Base-by-base conservation (phyloP, 2,888 invertebrate genomes). In the Lasioglossum villosulum region DNA sequence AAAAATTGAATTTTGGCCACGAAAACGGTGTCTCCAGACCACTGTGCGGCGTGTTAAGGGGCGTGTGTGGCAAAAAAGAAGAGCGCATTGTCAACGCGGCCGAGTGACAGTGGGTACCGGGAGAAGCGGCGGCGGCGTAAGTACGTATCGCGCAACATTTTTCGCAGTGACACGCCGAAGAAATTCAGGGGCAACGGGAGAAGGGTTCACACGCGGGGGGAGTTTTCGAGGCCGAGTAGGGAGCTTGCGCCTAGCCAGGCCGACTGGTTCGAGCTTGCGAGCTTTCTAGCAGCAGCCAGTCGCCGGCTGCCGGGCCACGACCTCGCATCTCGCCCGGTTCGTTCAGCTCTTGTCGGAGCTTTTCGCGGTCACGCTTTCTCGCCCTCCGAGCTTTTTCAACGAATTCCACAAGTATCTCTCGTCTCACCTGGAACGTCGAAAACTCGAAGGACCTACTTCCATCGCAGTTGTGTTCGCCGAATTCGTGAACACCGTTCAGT, bases 231-330 rank as follows among this genome's bases (percentile, higher is more conserved):
- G 86, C 84, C 81, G 90, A 85, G 90, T 83, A 87, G 90, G 90
- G 91, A 92, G 93, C 89, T 93, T 93, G 93, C 93, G 93, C 93
- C 90, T 91, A 90, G 91, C 89, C 90, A 88, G 89, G 84, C 88
- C 88, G 91, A 90, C 88, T 87, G 90, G 92, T 80, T 90, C 87
- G 89, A 90, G 90, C 90, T 90, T 90, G 87, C 82, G 88, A 91
- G 90, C 91, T 88, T 91, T 88, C 88, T 90, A 90, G 91, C 91
- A 90, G 91, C 89, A 91, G 90, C 91, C 93, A 93, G 93, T 93
- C 91, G 92, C 92, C 91, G 92, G 91, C 91, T 92, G 92, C 93
- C 92, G 92, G 93, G 93, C 92, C 88, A 92, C 91, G 92, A 91
- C 90, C 91, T 91, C 88, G 88, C 91, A 90, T 87, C 90, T 86